These are phyloP conservation scores for Pterocles gutturalis DNA, from an alignment of 2,113 vertebrate species.

Conservation along the genomic window DNA sequence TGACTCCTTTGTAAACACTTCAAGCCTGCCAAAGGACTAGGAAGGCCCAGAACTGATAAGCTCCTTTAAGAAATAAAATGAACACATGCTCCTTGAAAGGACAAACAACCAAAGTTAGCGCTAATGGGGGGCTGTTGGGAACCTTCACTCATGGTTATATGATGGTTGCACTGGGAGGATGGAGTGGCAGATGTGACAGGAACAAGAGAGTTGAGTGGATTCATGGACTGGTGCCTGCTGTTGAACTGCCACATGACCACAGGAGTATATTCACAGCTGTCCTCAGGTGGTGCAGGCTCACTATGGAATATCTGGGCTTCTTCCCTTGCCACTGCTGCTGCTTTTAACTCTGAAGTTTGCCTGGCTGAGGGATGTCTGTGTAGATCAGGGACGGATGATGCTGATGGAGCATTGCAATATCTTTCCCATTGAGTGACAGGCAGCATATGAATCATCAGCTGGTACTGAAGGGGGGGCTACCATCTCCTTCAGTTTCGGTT, in stretches of 20 bases:
- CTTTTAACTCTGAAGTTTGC: not conserved
- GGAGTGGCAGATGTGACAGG: not conserved
- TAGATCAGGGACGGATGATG: conserved; percentile 10
- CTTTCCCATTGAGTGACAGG: conserved; percentile 22
- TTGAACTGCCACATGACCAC: not conserved
- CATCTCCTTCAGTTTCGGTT: not conserved
- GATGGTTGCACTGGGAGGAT: not conserved
- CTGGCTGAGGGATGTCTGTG: not conserved
- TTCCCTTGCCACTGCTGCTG: not conserved
- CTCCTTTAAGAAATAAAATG: not conserved
- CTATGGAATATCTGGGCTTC: not conserved
- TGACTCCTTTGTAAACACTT: not conserved
- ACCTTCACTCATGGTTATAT: not conserved
- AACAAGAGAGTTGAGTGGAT: not conserved
- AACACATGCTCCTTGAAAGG: accelerated
- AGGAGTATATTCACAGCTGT: not conserved
- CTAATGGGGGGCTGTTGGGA: accelerated
- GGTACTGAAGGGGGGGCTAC: not conserved
- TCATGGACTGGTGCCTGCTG: not conserved
- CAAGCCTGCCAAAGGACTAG: not conserved
- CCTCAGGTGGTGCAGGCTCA: not conserved
- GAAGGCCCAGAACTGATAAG: not conserved
- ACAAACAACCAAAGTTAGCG: not conserved
- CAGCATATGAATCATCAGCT: conserved; percentile 51
- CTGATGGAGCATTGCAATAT: conserved; percentile 12